Evolutionary conservation across 2,797 vertebrate genomes (phyloP).

Genomic region (Karalla daura): DNA sequence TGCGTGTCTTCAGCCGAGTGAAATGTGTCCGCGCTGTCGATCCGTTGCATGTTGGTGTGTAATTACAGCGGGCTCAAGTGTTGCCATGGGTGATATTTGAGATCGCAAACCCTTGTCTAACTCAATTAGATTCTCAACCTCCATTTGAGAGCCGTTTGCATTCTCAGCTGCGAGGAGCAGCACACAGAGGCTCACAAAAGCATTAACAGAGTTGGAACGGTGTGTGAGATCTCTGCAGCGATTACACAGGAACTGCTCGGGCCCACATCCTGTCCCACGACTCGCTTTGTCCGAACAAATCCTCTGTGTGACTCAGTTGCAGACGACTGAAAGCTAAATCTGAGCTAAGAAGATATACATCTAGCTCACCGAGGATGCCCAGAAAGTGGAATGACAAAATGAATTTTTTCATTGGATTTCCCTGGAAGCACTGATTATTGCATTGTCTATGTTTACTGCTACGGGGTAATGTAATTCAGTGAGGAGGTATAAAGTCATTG

Average conservation of each 20-base stretch:
- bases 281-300: constrained; percentile 64
- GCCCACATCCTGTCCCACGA: constrained; percentile 77
- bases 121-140: constrained; percentile 63
- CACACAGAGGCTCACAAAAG: constrained; percentile 71
- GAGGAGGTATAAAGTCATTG: constrained; percentile 3
- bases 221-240: constrained; percentile 70
- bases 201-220: constrained; percentile 75
- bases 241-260: constrained; percentile 70
- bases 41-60: constrained; percentile 49
- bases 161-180: constrained; percentile 80
- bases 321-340: constrained; percentile 22
- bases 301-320: constrained; percentile 36
- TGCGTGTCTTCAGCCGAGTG: neutral
- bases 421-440: neutral
- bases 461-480: constrained; percentile 6
- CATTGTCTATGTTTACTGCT: constrained; percentile 14
- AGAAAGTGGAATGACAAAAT: neutral
- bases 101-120: constrained; percentile 70
- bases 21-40: constrained; percentile 25
- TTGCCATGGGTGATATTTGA: constrained; percentile 60
- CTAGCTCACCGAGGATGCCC: neutral
- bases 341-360: constrained; percentile 28
- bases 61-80: constrained; percentile 46
- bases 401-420: neutral
- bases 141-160: constrained; percentile 75